Conservation (phyloP, 2,113 vertebrate species). For the Malurus elegans region DNA sequence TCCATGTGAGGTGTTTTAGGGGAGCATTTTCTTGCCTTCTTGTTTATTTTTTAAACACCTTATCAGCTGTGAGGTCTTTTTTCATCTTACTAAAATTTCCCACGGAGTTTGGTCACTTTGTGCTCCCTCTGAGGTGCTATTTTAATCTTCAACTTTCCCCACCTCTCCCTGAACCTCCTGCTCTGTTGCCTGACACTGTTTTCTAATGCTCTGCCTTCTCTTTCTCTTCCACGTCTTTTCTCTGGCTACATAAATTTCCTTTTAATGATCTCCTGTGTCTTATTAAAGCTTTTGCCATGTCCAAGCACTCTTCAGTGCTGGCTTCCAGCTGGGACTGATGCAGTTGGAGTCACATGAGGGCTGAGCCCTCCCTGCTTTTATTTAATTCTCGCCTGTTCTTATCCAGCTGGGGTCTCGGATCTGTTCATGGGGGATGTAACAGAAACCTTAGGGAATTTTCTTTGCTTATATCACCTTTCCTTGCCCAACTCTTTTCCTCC, state of each 20-base stretch:
- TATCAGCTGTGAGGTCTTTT: not conserved
- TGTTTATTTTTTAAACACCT: not conserved
- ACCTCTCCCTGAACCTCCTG: not conserved
- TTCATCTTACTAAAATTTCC: not conserved
- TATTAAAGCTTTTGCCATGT: not conserved
- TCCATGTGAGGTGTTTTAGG: not conserved
- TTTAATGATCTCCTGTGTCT: not conserved
- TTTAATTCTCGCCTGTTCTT: not conserved
- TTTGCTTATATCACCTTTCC: not conserved
- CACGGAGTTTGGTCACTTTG: not conserved
- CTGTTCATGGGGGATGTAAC: not conserved
- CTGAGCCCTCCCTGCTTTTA: not conserved
- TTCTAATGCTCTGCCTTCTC: not conserved
- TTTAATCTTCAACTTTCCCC: not conserved
- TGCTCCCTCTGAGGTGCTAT: not conserved
- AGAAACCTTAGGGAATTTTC: not conserved
- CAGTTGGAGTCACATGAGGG: not conserved
- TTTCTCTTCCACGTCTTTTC: not conserved
- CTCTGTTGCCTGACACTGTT: not conserved
- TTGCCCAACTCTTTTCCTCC: not conserved
- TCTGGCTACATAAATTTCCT: not conserved
- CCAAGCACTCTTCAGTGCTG: not conserved
- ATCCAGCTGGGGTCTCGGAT: not conserved
- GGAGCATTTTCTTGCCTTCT: fast-evolving
- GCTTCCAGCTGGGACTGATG: not conserved